Evolutionary conservation across 2,888 invertebrate species (phyloP).

Genomic region (Acheta domesticus): DNA sequence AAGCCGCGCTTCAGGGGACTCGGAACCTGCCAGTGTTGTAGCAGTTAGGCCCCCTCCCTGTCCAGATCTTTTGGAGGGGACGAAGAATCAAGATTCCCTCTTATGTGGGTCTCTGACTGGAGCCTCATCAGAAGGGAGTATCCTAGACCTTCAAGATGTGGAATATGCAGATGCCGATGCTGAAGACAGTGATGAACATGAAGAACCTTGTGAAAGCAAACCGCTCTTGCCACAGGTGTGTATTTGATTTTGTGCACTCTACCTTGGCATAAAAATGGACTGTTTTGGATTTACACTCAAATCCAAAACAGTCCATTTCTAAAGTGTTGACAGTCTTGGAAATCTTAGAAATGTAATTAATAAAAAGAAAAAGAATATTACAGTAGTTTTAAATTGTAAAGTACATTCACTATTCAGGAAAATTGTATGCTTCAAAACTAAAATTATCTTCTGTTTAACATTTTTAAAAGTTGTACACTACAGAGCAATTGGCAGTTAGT

Average conservation of each 20-base stretch:
- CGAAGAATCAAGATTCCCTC: background rate
- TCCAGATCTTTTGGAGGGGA: background rate
- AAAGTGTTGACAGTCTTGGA: too few species aligned
- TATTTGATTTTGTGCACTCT: slow-evolving; percentile 30
- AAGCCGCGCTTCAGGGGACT: background rate
- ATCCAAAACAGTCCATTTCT: too few species aligned
- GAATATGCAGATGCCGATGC: slow-evolving; percentile 58
- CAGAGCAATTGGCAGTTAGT: too few species aligned
- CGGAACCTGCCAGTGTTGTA: background rate
- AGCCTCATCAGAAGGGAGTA: slow-evolving; percentile 40
- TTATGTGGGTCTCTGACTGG: slow-evolving; percentile 42
- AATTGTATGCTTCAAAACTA: too few species aligned
- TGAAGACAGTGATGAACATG: slow-evolving; percentile 47
- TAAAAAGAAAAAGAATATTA: too few species aligned
- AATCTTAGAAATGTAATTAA: too few species aligned
- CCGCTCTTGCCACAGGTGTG: background rate
- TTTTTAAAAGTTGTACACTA: too few species aligned
- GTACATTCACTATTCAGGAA: too few species aligned
- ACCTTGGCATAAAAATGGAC: too few species aligned
- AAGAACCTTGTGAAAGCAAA: slow-evolving; percentile 27
- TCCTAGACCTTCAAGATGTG: slow-evolving; percentile 55
- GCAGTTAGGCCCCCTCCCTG: background rate
- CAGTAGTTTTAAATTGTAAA: too few species aligned
- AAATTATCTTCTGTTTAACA: too few species aligned
- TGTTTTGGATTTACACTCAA: too few species aligned